Evolutionary conservation across 2,888 invertebrate genomes (phyloP), one percentile per base, ranked within the genome.

Genomic region (Empis livida): DNA sequence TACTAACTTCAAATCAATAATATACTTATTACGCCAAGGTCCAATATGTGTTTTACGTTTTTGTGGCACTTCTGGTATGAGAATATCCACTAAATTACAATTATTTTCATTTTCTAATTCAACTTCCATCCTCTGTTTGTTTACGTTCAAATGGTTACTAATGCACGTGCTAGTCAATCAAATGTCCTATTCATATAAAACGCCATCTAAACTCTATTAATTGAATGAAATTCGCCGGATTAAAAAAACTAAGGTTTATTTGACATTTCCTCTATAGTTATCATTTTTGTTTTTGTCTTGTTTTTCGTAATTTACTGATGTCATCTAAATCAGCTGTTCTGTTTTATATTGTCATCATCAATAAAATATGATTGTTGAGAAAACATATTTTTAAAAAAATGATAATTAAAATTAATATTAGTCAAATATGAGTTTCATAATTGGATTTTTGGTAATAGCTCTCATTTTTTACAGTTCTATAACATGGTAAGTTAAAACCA

Each of bases 11-110:
- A n/a, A 35, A n/a, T n/a, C 13, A 20, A 11, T 15, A 31, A 37
- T 43, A 37, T 48, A 53, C 53, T 49, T 50, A 15, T 47, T 47
- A 39, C 44, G 42, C 53, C 53, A 53, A 6, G 53, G 49, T 10
- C 47, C 43, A 15, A 49, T 46, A 44, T 46, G 41, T 17, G 43
- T 49, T 30, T 27, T 38, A 38, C 9, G 4, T 10, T n/a, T 38
- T 10, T 16, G 16, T 38, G 38, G 16, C 10, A 16, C 2, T 38
- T 38, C 38, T 10, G 16, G 10, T 6, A 15, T 6, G 9, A 2
- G 15, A 10, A 16, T 10, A 5, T 38, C 9, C 2, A 16, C 16
- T 10, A 16, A 16, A 15, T 4, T 15, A n/a, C n/a, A n/a, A 35
- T 35, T n/a, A 13, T 5, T 5, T 35, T 35, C 32, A 35, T 35